Percentiles rank a stretch among this genome's conserved stretches.
Evolutionary conservation across 2,113 vertebrate species (phyloP).

Genomic region (Chrysemys picta): DNA sequence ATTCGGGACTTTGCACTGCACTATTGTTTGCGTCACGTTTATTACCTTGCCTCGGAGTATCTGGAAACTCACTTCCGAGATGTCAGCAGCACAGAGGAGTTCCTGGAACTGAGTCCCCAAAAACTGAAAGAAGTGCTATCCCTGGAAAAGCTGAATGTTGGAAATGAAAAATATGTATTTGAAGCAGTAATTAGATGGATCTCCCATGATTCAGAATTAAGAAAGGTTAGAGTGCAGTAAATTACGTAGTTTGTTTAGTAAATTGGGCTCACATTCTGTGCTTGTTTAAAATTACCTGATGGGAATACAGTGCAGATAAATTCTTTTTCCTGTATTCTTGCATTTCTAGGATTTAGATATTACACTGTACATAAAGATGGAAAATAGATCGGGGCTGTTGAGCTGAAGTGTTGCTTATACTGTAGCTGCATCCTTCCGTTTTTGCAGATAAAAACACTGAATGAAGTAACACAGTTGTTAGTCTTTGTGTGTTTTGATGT

Average conservation of each 20-base stretch:
- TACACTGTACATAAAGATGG: background rate
- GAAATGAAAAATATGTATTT: constrained; percentile 94
- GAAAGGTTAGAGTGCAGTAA: constrained; percentile 83
- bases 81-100: constrained; percentile 93
- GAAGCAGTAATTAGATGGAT: constrained; percentile 97
- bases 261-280: accelerated
- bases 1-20: constrained; percentile 96
- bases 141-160: constrained; percentile 97
- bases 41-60: constrained; percentile 94
- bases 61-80: constrained; percentile 98
- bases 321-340: background rate
- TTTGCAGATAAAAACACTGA: background rate
- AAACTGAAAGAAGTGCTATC: constrained; percentile 92
- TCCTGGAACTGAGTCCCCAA: constrained; percentile 89
- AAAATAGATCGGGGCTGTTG: background rate
- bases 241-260: background rate
- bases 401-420: background rate
- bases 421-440: background rate
- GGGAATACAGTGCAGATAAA: background rate
- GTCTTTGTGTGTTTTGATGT: background rate
- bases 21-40: constrained; percentile 95
- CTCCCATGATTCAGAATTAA: constrained; percentile 87
- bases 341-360: background rate
- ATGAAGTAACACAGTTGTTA: background rate
- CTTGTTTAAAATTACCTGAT: background rate